Conservation (phyloP, 2,113 vertebrate species). For the Thunnus thynnus region DNA sequence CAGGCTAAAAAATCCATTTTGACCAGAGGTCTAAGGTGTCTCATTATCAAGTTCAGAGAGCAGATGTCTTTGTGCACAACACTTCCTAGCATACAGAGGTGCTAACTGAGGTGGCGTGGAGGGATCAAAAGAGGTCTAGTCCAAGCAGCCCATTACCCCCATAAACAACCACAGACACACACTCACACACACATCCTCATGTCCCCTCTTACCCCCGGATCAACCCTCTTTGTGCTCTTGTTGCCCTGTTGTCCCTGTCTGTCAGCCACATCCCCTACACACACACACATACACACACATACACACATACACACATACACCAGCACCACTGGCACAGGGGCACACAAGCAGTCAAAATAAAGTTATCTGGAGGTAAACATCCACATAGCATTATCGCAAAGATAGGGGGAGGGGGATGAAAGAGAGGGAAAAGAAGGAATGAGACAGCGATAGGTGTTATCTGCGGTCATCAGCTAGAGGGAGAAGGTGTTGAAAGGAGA, state of each 20-base stretch:
- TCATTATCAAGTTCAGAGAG: constrained; percentile 78
- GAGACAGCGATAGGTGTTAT: constrained; percentile 53
- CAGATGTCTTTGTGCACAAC: constrained; percentile 48
- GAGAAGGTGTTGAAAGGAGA: constrained; percentile 77
- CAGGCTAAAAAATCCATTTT: constrained; percentile 7
- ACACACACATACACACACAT: constrained; percentile 34
- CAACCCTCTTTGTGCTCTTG: constrained; percentile 34
- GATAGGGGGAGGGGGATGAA: constrained; percentile 30
- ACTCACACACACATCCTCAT: constrained; percentile 14
- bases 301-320: constrained; percentile 31
- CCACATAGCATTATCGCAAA: constrained; percentile 43
- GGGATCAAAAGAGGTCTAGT: constrained; percentile 68
- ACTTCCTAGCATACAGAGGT: constrained; percentile 61
- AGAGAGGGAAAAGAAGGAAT: background rate
- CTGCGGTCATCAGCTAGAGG: constrained; percentile 54
- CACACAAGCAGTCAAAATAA: constrained; percentile 75
- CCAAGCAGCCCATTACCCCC: constrained; percentile 49
- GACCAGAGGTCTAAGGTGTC: constrained; percentile 55
- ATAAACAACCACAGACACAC: constrained; percentile 54
- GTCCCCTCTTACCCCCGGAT: constrained; percentile 29
- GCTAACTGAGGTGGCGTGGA: constrained; percentile 64
- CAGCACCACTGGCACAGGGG: constrained; percentile 30
- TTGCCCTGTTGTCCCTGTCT: constrained; percentile 65
- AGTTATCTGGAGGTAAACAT: constrained; percentile 70
- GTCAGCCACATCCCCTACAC: constrained; percentile 58